Evolutionary conservation across 1,140 invertebrate genomes (phyloP), one percentile per base, ranked within the genome.

Genomic region (Callitettix versicolor): DNA sequence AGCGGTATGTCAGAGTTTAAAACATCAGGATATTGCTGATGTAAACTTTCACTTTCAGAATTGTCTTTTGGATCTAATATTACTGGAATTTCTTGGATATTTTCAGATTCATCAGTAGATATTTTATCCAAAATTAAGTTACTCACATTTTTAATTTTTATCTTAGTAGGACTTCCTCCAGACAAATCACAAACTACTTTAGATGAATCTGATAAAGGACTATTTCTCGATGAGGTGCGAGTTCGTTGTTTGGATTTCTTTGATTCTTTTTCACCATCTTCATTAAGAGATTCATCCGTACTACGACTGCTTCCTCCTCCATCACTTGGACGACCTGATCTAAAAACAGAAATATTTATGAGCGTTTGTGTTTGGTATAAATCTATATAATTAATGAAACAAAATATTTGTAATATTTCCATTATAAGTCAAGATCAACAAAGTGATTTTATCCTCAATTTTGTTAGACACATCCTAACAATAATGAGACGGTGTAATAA

Each of bases 81-180:
- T n/a, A n/a, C 60, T 5, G 53, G 36, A 17, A 26, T 54, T 58
- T 66, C 61, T 12, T 53, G 42, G 57, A 53, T 48, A 15, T 26
- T 48, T 60, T 62, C 15, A 53, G 33, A 18, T 60, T 59, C 0
- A 55, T 58, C 47, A 40, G 52, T 34, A 20, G 46, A 15, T 40
- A 46, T 34, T 49, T 44, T 21, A 5, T 65, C 36, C 43, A 54
- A 41, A 33, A 57, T 58, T 42, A 57, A 56, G 6, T 59, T 47
- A 41, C 56, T 60, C 15, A 20, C 20, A 58, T 60, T 60, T 20
- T 53, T 58, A 58, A 47, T 44, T 34, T 47, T 47, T 52, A 52
- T 61, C 62, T 56, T 49, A 21, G 38, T 41, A 11, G 41, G 50
- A 47, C 26, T 52, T 24, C 51, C 42, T 41, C 40, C 26, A 30